Percentiles rank a stretch among this genome's conserved stretches.
These are phyloP conservation scores for Cheilosia variabilis DNA, from an alignment of 2,888 invertebrate species.

Conservation along the genomic window DNA sequence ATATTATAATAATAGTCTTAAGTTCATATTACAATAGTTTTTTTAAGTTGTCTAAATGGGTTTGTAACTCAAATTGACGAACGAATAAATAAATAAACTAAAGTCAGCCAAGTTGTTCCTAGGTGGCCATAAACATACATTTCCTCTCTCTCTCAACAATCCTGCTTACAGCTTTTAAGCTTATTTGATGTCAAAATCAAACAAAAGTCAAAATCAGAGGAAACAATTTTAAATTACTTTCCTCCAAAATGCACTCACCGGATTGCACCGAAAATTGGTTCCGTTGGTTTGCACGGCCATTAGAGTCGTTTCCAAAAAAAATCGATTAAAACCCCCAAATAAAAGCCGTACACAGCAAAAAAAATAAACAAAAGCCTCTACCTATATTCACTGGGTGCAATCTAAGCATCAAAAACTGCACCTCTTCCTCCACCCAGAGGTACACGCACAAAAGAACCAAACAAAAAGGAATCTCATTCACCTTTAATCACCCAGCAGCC, in stretches of 20 bases:
- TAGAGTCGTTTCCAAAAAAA: conserved; percentile 26
- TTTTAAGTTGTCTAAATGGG: no score
- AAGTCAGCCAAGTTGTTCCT: no score
- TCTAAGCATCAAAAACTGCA: conserved; percentile 61
- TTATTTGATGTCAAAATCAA: background rate
- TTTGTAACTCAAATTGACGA: no score
- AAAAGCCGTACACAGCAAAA: conserved; percentile 29
- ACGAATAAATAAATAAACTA: no score
- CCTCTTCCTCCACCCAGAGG: conserved; percentile 47
- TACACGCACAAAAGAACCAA: conserved; percentile 52
- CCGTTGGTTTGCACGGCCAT: conserved; percentile 60
- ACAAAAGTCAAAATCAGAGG: conserved; percentile 1
- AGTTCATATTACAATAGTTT: no score
- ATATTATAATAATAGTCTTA: no score
- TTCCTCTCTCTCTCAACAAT: no score
- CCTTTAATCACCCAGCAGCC: conserved; percentile 74
- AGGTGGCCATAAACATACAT: no score
- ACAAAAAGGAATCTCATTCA: conserved; percentile 64
- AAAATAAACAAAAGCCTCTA: background rate
- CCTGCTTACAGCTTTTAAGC: no score
- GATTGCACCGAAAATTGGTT: conserved; percentile 60
- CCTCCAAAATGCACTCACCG: conserved; percentile 42
- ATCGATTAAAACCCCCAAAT: conserved; percentile 65
- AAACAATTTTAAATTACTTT: conserved; percentile 25
- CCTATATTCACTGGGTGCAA: conserved; percentile 46